phyloP scores from a whole-genome alignment of 2,888 invertebrate genomes.

The Cataglyphis altisquamis region DNA sequence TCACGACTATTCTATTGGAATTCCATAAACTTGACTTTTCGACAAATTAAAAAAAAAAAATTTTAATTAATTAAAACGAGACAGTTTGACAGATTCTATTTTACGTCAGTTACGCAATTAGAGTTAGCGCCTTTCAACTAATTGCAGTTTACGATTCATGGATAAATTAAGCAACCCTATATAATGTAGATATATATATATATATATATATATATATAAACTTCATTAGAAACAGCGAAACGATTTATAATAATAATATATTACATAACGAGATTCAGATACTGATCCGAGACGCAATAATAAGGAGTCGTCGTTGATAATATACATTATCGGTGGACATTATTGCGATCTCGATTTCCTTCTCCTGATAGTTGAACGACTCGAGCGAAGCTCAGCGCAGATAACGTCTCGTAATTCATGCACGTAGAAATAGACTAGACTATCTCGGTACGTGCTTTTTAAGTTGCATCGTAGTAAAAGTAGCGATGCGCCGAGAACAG shows the following conservation, averaged over 20 bases:
- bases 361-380: conserved; percentile 4
- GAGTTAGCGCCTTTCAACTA: not conserved
- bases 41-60: not conserved
- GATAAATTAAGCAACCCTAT: not conserved
- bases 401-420: conserved; percentile 49
- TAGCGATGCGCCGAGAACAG: conserved; percentile 35
- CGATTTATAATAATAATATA: not conserved
- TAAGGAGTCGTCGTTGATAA: conserved; percentile 36
- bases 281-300: conserved; percentile 20
- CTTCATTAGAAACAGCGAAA: not conserved
- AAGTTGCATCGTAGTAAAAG: conserved; percentile 55
- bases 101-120: not conserved
- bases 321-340: conserved; percentile 21
- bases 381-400: conserved; percentile 13
- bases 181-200: no score
- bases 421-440: conserved; percentile 53
- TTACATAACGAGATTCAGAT: not conserved
- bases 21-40: not conserved
- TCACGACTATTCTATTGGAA: not conserved
- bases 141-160: not conserved
- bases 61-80: not conserved
- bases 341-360: conserved; percentile 29
- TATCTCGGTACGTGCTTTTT: conserved; percentile 51
- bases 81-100: not conserved
- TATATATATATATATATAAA: not conserved